Evolutionary conservation across 2,888 invertebrate species (phyloP), one percentile per base, ranked within the genome.

Genomic region (Mythimna lalbum): DNA sequence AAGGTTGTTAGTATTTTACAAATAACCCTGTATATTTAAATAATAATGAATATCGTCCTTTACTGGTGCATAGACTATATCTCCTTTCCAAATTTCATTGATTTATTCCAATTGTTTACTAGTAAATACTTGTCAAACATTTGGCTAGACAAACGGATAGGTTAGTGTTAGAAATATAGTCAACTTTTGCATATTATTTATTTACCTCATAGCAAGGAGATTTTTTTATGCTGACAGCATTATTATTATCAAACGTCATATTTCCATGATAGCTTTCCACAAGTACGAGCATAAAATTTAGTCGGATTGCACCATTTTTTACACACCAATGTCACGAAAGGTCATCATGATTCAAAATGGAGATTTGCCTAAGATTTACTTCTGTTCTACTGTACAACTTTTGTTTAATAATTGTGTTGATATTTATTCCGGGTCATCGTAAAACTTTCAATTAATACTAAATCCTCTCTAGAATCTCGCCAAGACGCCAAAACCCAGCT

Each of bases 321-420:
- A 33, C 33, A 21, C 21, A 17, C 36, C 90, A 91, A 91, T 88
- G 91, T 91, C 90, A 86, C 36, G 76, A 82, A 90, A 90, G 90
- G 90, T 90, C 90, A 89, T 66, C 39, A 12, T 31, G 21, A n/a
- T 39, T 49, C 17, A 50, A 50, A 61, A 76, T 76, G 39, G 47
- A 27, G 49, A 33, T 31, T 27, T 23, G 17, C 17, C n/a, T 33
- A 0, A 17, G 43, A 43, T 43, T 43, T 43, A 43, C 43, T 6
- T 43, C 14, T 43, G 17, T 5, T 43, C 17, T 43, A 5, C 43
- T 61, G 21, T 17, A 27, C 9, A 55, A 10, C 31, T n/a, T 19
- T 10, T 33, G 5, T 12, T 55, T 33, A 10, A 10, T 31, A n/a
- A 31, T 19, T 56, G 7, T 9, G 6, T 55, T n/a, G 31, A 4